Base-by-base conservation (phyloP, 2,797 vertebrate genomes). In the Crax fasciolata region DNA sequence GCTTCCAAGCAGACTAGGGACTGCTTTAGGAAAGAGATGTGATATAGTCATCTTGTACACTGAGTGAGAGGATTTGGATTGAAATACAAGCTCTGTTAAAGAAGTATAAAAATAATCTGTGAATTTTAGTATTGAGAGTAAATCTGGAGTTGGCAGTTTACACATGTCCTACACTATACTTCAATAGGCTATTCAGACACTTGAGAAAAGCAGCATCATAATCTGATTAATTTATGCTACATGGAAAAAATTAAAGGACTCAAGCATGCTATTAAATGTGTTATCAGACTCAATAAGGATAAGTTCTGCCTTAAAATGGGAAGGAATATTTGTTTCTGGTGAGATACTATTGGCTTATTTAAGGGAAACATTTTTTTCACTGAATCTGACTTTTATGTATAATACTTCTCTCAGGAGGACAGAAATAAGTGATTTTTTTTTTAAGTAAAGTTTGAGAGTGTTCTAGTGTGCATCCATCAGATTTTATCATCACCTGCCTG, bases 391-490 rank as follows among this genome's bases (percentile, higher is more conserved):
- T 71, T 65, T n/a, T 79, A 16, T 35, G 30, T 67, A 86, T 67
- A 25, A 24, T 7, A 25, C 4, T 28, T 78, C 0, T 1, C 12
- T 66, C 0, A 1, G 1, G 19, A 43, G 30, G 30, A 75, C 24
- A 62, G 27, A 85, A 75, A 49, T 75, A 52, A 2, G 4, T 49
- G 13, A 48, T 39, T 58, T 78, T 67, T 67, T 46, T 71, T 55
- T 35, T 35, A 35, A 9, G 32, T 79, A 12, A 83, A 71, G 68
- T 66, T 4, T 1, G 46, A 35, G 7, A 17, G 19, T 24, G 8
- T n/a, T 86, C 71, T 55, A 70, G 15, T 86, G 32, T 70, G 46
- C 48, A n/a, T 35, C 44, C 20, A 49, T 30, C 14, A 70, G 55
- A 32, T 74, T 59, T 74, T 87, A 27, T 46, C 38, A 71, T 71